Percentiles rank a stretch among this genome's conserved stretches.
These are phyloP conservation scores for Leptopilina boulardi DNA, from an alignment of 1,140 invertebrate species.

Conservation along the genomic window DNA sequence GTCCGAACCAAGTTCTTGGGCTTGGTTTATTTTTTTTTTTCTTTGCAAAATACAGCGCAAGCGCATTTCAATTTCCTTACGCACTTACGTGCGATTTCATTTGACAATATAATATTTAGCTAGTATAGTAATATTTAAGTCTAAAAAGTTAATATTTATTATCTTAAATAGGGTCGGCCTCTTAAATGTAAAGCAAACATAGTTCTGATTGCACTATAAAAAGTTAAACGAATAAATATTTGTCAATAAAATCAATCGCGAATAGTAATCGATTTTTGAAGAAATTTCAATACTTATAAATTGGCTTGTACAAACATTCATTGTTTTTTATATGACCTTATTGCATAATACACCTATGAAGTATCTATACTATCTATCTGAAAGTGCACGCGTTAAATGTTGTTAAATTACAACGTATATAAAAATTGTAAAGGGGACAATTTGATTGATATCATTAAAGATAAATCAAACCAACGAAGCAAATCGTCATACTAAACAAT, in stretches of 20 bases:
- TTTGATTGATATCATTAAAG: not conserved
- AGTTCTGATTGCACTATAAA: not conserved
- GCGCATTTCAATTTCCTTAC: not conserved
- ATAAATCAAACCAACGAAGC: not conserved
- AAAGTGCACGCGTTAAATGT: not conserved
- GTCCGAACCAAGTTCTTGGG: too few relatives aligned
- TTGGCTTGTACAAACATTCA: not conserved
- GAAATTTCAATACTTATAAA: not conserved
- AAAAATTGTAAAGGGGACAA: not conserved
- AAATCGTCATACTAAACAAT: not conserved
- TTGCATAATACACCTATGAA: not conserved
- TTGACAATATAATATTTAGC: too few relatives aligned
- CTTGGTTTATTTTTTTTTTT: not conserved
- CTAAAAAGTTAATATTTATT: too few relatives aligned
- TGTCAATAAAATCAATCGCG: conserved; percentile 4
- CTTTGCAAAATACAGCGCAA: not conserved
- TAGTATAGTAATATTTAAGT: too few relatives aligned
- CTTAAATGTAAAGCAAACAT: not conserved
- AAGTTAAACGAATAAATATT: conserved; percentile 4
- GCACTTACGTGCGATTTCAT: too few relatives aligned
- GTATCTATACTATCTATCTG: not conserved
- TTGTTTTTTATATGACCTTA: not conserved
- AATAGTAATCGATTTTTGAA: not conserved
- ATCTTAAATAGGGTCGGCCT: too few relatives aligned
- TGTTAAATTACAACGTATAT: too few relatives aligned